Evolutionary conservation across 2,888 invertebrate species (phyloP).

Genomic region (Eudasyphora cyanicolor): DNA sequence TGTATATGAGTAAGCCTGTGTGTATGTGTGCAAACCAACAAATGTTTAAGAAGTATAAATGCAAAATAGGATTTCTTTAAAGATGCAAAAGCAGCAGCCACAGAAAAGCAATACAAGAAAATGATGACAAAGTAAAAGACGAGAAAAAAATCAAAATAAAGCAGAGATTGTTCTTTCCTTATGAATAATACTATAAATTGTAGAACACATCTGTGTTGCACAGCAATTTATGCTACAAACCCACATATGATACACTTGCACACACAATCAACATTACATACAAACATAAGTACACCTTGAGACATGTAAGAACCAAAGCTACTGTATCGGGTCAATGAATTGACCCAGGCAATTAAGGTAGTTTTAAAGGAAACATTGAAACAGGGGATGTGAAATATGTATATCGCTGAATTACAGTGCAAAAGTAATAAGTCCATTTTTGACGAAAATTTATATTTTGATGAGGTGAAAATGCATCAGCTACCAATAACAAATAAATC

Average conservation of each 20-base stretch:
- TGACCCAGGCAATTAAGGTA: too few relatives aligned
- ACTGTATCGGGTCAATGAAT: too few relatives aligned
- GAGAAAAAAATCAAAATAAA: not conserved
- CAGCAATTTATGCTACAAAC: conserved; percentile 23
- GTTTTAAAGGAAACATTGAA: too few relatives aligned
- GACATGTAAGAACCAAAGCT: too few relatives aligned
- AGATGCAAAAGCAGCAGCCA: not conserved
- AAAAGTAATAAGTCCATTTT: too few relatives aligned
- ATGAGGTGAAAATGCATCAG: too few relatives aligned
- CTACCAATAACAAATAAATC: too few relatives aligned
- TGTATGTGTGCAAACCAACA: not conserved
- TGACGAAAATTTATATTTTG: too few relatives aligned
- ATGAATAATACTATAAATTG: conserved; percentile 34
- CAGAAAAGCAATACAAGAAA: not conserved
- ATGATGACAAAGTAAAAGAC: not conserved
- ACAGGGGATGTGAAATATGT: too few relatives aligned
- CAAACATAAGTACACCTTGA: not conserved
- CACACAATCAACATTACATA: not conserved
- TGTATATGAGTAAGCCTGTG: conserved; percentile 8
- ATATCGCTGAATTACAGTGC: too few relatives aligned
- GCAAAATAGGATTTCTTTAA: conserved; percentile 35
- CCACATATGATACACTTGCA: not conserved
- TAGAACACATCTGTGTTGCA: not conserved
- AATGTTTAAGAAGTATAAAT: conserved; percentile 25
- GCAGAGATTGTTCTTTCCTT: not conserved